phyloP scores from a whole-genome alignment of 2,888 invertebrate genomes.

The Xestoiulus laeticollis region DNA sequence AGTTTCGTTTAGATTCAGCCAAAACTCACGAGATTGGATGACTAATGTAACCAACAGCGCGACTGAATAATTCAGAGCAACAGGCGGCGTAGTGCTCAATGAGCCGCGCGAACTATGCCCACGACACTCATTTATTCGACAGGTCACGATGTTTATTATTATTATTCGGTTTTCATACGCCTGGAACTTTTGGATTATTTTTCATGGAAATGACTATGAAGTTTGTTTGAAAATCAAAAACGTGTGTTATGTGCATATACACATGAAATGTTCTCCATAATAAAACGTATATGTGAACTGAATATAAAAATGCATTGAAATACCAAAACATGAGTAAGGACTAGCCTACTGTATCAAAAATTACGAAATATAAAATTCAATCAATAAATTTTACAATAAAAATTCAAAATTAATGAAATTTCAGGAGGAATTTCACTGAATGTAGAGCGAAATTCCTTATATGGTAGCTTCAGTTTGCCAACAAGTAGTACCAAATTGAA shows the following conservation, averaged over 20 bases:
- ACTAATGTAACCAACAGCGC: background rate
- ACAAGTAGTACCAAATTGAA: too few relatives aligned
- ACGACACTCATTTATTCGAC: background rate
- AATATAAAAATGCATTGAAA: too few relatives aligned
- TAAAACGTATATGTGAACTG: too few relatives aligned
- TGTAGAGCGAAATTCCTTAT: too few relatives aligned
- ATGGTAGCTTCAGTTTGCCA: too few relatives aligned
- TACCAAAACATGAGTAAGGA: too few relatives aligned
- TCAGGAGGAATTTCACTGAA: too few relatives aligned
- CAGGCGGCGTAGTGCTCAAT: background rate
- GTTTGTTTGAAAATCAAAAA: background rate
- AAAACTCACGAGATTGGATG: background rate
- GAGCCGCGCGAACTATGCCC: background rate
- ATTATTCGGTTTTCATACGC: background rate
- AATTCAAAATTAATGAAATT: too few relatives aligned
- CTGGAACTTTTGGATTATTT: background rate
- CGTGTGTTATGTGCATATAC: background rate
- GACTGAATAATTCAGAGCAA: slow-evolving; percentile 11
- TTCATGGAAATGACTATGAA: background rate
- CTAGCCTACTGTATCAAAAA: too few relatives aligned
- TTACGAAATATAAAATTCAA: too few relatives aligned
- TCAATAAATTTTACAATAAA: too few relatives aligned
- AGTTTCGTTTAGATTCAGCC: background rate
- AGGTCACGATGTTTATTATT: slow-evolving; percentile 23
- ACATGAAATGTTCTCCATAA: too few relatives aligned